Conservation (phyloP, 2,113 vertebrate species). For the Proteles cristata region DNA sequence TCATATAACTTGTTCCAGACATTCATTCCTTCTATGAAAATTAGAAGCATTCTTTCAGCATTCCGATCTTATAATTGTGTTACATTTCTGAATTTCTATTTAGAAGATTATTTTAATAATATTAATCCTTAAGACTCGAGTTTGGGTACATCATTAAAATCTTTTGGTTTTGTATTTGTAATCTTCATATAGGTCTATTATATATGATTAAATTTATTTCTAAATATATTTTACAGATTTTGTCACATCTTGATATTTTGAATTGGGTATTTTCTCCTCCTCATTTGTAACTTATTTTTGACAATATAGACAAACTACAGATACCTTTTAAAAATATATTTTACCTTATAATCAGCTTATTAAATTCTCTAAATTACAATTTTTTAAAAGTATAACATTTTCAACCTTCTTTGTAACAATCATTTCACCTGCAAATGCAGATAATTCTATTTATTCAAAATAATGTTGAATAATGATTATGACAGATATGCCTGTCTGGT, state of each 20-base stretch:
- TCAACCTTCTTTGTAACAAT: conserved; percentile 41
- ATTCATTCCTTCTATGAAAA: conserved; percentile 44
- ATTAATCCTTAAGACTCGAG: conserved; percentile 30
- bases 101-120: conserved; percentile 38
- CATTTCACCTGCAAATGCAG: conserved; percentile 39
- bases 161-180: conserved; percentile 42
- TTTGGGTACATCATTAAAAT: conserved; percentile 51
- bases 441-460: conserved; percentile 62
- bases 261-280: background rate
- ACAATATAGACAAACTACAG: background rate
- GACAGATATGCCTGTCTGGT: background rate
- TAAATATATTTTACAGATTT: conserved; percentile 32
- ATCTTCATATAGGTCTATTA: conserved; percentile 7
- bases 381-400: conserved; percentile 45
- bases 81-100: conserved; percentile 47
- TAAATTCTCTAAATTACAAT: conserved; percentile 48
- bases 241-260: conserved; percentile 34
- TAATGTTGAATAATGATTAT: conserved; percentile 34
- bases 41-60: background rate
- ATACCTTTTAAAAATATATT: background rate
- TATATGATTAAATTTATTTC: conserved; percentile 38
- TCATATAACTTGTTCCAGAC: background rate
- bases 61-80: background rate
- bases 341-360: conserved; percentile 40
- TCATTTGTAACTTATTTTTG: conserved; percentile 48